Conservation (phyloP, 2,113 vertebrate species). For the Hemiscyllium ocellatum region DNA sequence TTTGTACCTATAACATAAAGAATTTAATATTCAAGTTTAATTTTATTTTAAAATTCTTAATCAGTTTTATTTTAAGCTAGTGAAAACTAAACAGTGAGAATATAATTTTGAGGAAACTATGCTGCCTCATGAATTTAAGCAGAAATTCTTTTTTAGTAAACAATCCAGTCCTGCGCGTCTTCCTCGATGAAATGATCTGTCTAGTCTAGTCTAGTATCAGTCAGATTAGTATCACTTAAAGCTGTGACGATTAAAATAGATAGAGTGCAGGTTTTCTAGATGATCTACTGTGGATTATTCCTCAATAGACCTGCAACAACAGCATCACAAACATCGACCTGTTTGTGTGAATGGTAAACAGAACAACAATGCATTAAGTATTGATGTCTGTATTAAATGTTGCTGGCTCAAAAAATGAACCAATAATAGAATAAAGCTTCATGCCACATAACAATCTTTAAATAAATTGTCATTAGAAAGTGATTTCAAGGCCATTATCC, state of each 20-base stretch:
- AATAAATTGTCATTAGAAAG: neutral
- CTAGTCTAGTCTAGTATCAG: conserved; percentile 20
- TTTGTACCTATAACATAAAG: conserved; percentile 31
- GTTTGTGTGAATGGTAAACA: neutral
- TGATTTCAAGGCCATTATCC: neutral
- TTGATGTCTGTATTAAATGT: neutral
- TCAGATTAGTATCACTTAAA: conserved; percentile 36
- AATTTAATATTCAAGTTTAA: conserved; percentile 28
- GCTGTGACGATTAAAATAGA: conserved; percentile 34
- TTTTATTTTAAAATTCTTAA: conserved; percentile 30
- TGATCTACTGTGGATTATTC: conserved; percentile 33
- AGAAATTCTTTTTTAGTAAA: conserved; percentile 14
- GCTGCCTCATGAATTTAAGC: conserved; percentile 25
- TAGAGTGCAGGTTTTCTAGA: conserved; percentile 25
- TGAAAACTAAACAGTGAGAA: conserved; percentile 24
- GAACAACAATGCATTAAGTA: conserved; percentile 7
- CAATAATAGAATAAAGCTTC: neutral
- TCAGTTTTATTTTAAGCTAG: neutral
- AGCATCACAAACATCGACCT: neutral
- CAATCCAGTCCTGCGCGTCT: neutral
- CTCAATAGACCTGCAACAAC: conserved; percentile 32
- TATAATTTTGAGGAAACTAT: neutral
- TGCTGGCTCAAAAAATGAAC: neutral
- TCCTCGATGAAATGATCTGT: conserved; percentile 32
- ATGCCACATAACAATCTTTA: neutral